These are phyloP conservation scores for Sminthopsis crassicaudata DNA, from an alignment of 2,113 vertebrate species.

Conservation along the genomic window DNA sequence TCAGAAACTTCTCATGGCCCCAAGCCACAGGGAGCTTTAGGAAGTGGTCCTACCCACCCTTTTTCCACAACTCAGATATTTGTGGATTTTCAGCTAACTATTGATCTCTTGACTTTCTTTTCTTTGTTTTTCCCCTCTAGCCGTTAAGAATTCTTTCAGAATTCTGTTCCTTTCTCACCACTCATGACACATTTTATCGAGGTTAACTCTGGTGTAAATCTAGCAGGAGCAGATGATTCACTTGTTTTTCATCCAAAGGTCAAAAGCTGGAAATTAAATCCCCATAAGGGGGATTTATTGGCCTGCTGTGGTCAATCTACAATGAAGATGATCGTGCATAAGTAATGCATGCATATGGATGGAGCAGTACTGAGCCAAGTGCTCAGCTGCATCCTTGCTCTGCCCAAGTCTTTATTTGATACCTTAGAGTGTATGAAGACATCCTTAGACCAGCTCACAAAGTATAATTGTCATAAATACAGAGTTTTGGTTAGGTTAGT, in stretches of 20 bases:
- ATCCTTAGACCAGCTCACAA: neutral
- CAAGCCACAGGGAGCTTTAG: neutral
- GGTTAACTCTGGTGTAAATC: slow-evolving; percentile 47
- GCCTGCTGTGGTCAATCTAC: slow-evolving; percentile 63
- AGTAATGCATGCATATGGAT: fast-evolving
- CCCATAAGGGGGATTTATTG: slow-evolving; percentile 66
- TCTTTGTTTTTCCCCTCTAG: slow-evolving; percentile 28
- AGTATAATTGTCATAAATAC: neutral
- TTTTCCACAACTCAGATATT: neutral
- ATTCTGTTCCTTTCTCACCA: neutral
- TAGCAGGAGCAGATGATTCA: slow-evolving; percentile 60
- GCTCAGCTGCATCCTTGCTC: neutral
- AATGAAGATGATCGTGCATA: slow-evolving; percentile 20
- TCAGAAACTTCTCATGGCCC: fast-evolving
- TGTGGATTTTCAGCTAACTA: neutral
- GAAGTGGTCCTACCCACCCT: fast-evolving
- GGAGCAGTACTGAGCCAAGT: fast-evolving
- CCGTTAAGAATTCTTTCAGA: neutral
- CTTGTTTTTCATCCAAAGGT: slow-evolving; percentile 71
- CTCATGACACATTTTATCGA: slow-evolving; percentile 18
- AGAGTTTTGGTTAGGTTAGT: neutral
- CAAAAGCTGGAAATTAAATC: slow-evolving; percentile 76
- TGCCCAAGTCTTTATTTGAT: neutral
- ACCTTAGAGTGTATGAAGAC: neutral
- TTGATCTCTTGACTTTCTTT: slow-evolving; percentile 4